phyloP scores from a whole-genome alignment of 2,888 invertebrate species.

The Camptogramma bilineatum region DNA sequence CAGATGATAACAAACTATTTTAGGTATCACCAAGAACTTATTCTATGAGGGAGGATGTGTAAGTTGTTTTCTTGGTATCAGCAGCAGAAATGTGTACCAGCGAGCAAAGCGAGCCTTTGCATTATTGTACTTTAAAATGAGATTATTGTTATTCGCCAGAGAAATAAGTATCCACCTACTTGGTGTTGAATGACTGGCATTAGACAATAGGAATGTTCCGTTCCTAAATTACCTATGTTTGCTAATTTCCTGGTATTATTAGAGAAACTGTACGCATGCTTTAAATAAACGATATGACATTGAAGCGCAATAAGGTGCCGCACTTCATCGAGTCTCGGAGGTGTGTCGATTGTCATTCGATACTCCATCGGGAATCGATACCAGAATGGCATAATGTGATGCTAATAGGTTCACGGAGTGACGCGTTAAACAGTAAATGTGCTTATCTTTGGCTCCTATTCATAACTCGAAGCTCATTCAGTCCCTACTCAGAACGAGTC shows the following conservation, averaged over 20 bases:
- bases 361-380: slow-evolving; percentile 14
- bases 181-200: background rate
- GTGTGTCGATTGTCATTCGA: slow-evolving; percentile 15
- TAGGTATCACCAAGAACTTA: no score
- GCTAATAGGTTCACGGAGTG: slow-evolving; percentile 14
- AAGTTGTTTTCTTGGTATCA: background rate
- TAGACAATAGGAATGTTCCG: background rate
- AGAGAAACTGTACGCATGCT: background rate
- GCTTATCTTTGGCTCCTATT: background rate
- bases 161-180: no score
- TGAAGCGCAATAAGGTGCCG: slow-evolving; percentile 9
- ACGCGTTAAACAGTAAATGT: background rate
- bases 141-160: no score
- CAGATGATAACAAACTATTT: no score
- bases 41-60: background rate
- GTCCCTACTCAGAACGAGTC: background rate
- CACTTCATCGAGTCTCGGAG: background rate
- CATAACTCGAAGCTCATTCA: background rate
- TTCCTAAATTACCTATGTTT: background rate
- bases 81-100: background rate
- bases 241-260: background rate
- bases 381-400: slow-evolving; percentile 12
- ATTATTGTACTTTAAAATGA: background rate
- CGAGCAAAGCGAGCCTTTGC: background rate
- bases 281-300: slow-evolving; percentile 17